Conservation (phyloP, 2,113 vertebrate species). For the Aspiorhynchus laticeps region DNA sequence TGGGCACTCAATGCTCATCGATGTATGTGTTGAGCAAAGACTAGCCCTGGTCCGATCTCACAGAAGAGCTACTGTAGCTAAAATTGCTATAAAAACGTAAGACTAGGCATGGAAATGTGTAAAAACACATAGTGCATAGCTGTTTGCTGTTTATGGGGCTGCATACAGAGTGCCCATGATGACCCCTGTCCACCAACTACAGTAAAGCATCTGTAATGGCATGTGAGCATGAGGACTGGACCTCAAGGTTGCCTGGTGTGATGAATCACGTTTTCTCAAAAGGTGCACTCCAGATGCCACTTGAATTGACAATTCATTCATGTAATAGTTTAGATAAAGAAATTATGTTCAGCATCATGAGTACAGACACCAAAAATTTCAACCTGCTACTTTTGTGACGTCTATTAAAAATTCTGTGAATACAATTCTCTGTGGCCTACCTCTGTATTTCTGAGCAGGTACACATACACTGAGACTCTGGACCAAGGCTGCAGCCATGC, state of each 20-base stretch:
- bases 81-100: too few species aligned
- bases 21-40: not conserved
- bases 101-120: too few species aligned
- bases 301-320: not conserved
- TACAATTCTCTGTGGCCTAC: not conserved
- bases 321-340: not conserved
- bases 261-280: not conserved
- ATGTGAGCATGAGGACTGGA: too few species aligned
- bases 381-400: not conserved
- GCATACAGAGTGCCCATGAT: too few species aligned
- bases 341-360: not conserved
- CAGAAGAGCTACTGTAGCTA: too few species aligned
- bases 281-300: not conserved
- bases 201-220: too few species aligned
- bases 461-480: slow-evolving; percentile 3
- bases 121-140: too few species aligned
- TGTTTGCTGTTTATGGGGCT: too few species aligned
- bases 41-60: not conserved
- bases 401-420: slow-evolving; percentile 1
- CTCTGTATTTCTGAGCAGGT: not conserved
- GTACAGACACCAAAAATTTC: not conserved
- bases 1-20: not conserved
- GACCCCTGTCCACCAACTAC: too few species aligned
- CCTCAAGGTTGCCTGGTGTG: too few species aligned
- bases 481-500: slow-evolving; percentile 48